Evolutionary conservation across 2,888 invertebrate species (phyloP).

Genomic region (Globia sparganii): DNA sequence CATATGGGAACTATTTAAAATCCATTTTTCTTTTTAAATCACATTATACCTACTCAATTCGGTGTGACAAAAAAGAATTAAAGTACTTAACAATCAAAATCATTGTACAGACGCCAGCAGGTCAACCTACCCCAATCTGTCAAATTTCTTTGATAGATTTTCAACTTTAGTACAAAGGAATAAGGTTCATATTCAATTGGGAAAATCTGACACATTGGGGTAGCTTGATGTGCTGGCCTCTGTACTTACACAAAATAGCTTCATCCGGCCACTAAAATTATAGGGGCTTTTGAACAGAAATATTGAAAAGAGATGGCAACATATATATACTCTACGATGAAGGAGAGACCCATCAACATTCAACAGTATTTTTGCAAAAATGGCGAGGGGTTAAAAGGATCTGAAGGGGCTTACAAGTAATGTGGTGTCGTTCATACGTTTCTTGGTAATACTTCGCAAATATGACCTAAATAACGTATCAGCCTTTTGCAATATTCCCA

Average conservation of each 20-base stretch:
- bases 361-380: conserved; percentile 25
- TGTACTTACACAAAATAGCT: conserved; percentile 58
- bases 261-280: conserved; percentile 61
- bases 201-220: too few relatives aligned
- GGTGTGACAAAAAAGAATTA: conserved; percentile 54
- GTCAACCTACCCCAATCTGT: too few relatives aligned
- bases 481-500: conserved; percentile 17
- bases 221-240: too few relatives aligned
- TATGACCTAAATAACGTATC: conserved; percentile 15
- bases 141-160: too few relatives aligned
- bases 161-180: too few relatives aligned
- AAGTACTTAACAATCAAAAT: conserved; percentile 44
- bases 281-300: conserved; percentile 61
- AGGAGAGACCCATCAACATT: too few relatives aligned
- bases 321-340: neutral
- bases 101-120: too few relatives aligned
- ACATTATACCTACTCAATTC: conserved; percentile 33
- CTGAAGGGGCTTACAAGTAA: conserved; percentile 12
- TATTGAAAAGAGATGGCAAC: conserved; percentile 43
- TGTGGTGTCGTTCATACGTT: neutral
- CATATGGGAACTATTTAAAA: conserved; percentile 13
- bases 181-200: too few relatives aligned
- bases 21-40: conserved; percentile 23
- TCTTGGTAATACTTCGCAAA: conserved; percentile 6
- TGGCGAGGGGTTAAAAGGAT: neutral